phyloP scores from a whole-genome alignment of 1,140 invertebrate species.

The Cephus cinctus region DNA sequence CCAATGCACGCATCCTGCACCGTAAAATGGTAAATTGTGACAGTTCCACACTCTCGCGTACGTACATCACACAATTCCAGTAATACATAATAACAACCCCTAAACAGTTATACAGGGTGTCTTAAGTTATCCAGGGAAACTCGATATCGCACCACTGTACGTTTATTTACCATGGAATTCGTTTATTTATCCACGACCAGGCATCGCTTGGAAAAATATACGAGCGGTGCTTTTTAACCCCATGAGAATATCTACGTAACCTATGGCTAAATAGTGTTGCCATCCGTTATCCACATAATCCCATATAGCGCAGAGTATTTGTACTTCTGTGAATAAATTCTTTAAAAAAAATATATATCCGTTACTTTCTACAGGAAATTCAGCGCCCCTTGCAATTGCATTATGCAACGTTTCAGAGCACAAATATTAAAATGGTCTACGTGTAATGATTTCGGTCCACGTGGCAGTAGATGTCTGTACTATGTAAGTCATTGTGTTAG shows the following conservation, averaged over 20 bases:
- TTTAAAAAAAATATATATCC: slow-evolving; percentile 1
- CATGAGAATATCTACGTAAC: not conserved
- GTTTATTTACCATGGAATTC: slow-evolving; percentile 1
- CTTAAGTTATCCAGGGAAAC: slow-evolving; percentile 17
- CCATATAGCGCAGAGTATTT: too few species aligned
- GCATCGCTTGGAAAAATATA: slow-evolving; percentile 35
- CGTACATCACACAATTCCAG: too few species aligned
- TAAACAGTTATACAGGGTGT: slow-evolving; percentile 13
- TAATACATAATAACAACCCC: too few species aligned
- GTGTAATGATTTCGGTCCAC: slow-evolving; percentile 19
- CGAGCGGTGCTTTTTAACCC: slow-evolving; percentile 8
- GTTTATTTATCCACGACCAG: slow-evolving; percentile 34
- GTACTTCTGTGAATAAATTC: too few species aligned
- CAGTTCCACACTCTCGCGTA: too few species aligned
- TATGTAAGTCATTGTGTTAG: slow-evolving; percentile 18
- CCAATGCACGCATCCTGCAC: slow-evolving; percentile 33
- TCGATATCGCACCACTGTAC: slow-evolving; percentile 18
- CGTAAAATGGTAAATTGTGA: slow-evolving; percentile 32
- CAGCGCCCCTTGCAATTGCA: slow-evolving; percentile 24
- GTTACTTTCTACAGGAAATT: slow-evolving; percentile 23
- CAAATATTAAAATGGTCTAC: slow-evolving; percentile 34
- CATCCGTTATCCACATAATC: too few species aligned
- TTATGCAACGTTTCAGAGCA: slow-evolving; percentile 27
- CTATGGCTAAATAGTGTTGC: not conserved
- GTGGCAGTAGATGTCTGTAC: slow-evolving; percentile 25